Base-by-base conservation (phyloP, 2,113 vertebrate genomes). In the Eulemur macaco region DNA sequence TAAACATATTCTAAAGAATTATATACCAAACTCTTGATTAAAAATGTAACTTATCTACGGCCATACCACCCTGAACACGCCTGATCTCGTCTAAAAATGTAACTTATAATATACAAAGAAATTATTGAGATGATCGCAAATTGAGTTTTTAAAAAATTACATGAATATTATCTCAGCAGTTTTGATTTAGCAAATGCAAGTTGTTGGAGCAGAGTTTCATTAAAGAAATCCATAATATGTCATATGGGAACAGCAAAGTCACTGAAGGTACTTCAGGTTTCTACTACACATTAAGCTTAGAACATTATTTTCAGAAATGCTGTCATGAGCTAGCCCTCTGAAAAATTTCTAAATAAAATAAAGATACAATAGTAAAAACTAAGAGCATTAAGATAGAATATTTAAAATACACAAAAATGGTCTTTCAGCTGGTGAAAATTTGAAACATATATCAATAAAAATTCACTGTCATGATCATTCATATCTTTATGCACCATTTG, bases 111-210 rank as follows among this genome's bases (percentile, higher is more conserved):
- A 87, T n/a, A 94, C 23, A 0, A 92, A 20, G 54, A 95, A 73
- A 94, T 81, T 6, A 86, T 63, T 73, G 52, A 74, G 39, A 96
- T 86, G 77, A 63, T 9, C 68, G 23, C 63, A 92, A 91, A 88
- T 5, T 87, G 9, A 58, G 12, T 64, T 86, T 89, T 91, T 81
- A 25, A 71, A 90, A 91, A 74, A 77, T 63, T 47, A 71, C 9
- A n/a, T 39, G 25, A 93, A 73, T 15, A 39, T 42, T 71, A 94
- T 91, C 23, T 91, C 42, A 74, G 47, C 25, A 83, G 29, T 91
- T 95, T 47, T n/a, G 23, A 78, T 29, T 42, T 89, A 81, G 37
- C 20, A 86, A 89, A 95, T 71, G 52, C 5, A 92, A 86, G 58
- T 58, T 82, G 50, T 58, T 78, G 7, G 1, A 52, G 50, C 23